Percentiles rank a stretch among this genome's conserved stretches.
These are phyloP conservation scores for Caenorhabditis briggsae DNA, from an alignment of 1,140 invertebrate genomes.

Conservation along the genomic window DNA sequence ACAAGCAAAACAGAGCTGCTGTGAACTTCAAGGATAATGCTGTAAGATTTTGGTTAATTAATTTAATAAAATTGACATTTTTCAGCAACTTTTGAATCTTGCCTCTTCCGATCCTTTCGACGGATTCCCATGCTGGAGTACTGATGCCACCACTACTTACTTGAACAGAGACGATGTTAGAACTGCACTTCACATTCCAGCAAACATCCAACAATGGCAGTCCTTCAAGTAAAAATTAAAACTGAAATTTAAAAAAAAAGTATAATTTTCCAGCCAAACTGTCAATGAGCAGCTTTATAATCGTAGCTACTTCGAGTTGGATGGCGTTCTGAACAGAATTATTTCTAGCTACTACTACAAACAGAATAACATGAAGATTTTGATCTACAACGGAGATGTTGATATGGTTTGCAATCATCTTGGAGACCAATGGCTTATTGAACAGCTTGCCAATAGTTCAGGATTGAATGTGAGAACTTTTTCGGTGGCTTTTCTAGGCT, in stretches of 20 bases:
- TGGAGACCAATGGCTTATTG: conserved; percentile 81
- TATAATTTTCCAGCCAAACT: conserved; percentile 52
- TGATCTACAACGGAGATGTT: conserved; percentile 81
- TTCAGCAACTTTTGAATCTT: conserved; percentile 58
- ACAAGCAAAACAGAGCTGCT: conserved; percentile 33
- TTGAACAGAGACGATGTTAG: conserved; percentile 64
- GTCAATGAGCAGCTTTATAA: conserved; percentile 61
- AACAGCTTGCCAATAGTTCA: conserved; percentile 66
- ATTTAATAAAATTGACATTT: background rate
- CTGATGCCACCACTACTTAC: conserved; percentile 60
- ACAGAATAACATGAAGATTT: conserved; percentile 65
- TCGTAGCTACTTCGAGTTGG: conserved; percentile 57
- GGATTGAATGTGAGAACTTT: conserved; percentile 12
- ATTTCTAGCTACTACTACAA: conserved; percentile 46
- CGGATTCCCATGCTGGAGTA: conserved; percentile 63
- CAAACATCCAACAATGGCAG: conserved; percentile 50
- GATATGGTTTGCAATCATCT: conserved; percentile 81
- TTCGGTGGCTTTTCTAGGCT: too few species aligned
- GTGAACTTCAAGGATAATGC: conserved; percentile 34
- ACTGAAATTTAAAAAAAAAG: background rate
- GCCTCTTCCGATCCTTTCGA: conserved; percentile 64
- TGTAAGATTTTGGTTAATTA: background rate
- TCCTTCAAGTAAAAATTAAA: conserved; percentile 60
- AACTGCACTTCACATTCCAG: conserved; percentile 63
- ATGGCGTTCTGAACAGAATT: conserved; percentile 6